phyloP scores from a whole-genome alignment of 2,888 invertebrate species.

The Mesodorylaimus sp. region DNA sequence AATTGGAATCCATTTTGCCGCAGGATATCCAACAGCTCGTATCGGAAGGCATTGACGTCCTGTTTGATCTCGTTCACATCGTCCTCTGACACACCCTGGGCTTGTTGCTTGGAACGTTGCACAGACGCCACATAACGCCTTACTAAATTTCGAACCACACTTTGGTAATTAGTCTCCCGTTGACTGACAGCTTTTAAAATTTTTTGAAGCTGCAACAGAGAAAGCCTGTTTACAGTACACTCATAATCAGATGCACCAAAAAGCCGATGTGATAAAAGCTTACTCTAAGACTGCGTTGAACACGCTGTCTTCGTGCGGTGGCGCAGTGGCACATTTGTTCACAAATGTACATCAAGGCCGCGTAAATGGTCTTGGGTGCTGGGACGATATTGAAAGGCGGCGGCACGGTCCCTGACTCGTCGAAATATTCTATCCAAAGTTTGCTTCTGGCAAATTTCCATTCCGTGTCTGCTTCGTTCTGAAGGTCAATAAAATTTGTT shows the following conservation, averaged over 20 bases:
- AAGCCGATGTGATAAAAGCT: too few relatives aligned
- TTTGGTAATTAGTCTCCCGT: slow-evolving; percentile 41
- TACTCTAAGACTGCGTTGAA: slow-evolving; percentile 37
- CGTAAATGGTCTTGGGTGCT: slow-evolving; percentile 75
- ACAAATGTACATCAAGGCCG: slow-evolving; percentile 65
- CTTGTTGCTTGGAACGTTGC: slow-evolving; percentile 57
- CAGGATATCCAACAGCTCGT: slow-evolving; percentile 85
- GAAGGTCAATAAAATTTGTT: too few relatives aligned
- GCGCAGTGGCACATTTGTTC: slow-evolving; percentile 51
- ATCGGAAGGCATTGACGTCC: slow-evolving; percentile 92
- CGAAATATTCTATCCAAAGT: slow-evolving; percentile 93
- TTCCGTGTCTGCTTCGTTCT: slow-evolving; percentile 89
- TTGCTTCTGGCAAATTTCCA: slow-evolving; percentile 95
- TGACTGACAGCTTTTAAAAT: slow-evolving; percentile 22
- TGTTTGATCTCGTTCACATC: slow-evolving; percentile 98
- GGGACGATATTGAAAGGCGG: slow-evolving; percentile 93
- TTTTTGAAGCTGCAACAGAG: slow-evolving; percentile 19
- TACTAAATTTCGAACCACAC: slow-evolving; percentile 87
- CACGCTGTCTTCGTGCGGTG: slow-evolving; percentile 31
- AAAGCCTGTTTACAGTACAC: too few relatives aligned
- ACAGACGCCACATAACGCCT: slow-evolving; percentile 60
- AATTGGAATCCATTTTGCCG: slow-evolving; percentile 56
- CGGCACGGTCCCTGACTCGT: slow-evolving; percentile 75
- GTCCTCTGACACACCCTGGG: slow-evolving; percentile 91
- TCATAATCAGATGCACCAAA: too few relatives aligned